Conservation (phyloP, 2,797 vertebrate species). For the Micromesistius poutassou region DNA sequence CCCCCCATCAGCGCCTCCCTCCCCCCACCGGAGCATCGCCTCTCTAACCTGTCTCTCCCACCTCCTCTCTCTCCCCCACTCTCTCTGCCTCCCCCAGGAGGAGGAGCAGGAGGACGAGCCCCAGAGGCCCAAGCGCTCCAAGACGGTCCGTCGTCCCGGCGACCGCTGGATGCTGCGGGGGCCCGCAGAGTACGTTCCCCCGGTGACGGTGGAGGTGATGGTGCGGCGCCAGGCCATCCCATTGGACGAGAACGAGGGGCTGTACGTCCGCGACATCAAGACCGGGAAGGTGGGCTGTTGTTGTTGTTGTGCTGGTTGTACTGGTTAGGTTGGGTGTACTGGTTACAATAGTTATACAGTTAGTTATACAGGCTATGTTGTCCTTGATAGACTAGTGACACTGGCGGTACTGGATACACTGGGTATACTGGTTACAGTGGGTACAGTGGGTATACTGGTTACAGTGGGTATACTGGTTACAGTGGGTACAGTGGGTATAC, state of each 20-base stretch:
- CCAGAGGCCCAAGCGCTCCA: constrained; percentile 43
- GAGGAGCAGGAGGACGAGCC: constrained; percentile 38
- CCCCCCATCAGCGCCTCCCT: neutral
- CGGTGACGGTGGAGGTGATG: constrained; percentile 78
- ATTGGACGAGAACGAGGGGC: constrained; percentile 86
- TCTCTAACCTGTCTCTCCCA: constrained; percentile 55
- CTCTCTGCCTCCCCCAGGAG: constrained; percentile 50
- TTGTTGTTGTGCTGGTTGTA: neutral
- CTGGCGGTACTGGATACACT: neutral
- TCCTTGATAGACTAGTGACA: neutral
- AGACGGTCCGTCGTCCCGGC: constrained; percentile 71
- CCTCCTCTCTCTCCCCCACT: constrained; percentile 40
- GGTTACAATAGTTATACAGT: no score
- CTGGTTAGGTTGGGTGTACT: neutral
- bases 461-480: neutral
- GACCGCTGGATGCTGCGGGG: constrained; percentile 89
- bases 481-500: no score
- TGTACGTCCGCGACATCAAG: constrained; percentile 87
- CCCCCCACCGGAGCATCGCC: constrained; percentile 38
- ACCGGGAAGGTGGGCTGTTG: constrained; percentile 78
- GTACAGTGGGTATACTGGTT: neutral
- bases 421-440: neutral
- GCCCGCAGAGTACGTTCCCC: constrained; percentile 85
- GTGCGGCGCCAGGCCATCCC: constrained; percentile 77
- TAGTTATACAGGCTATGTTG: no score